Conservation (phyloP, 2,797 vertebrate genomes). For the Zonotrichia albicollis region DNA sequence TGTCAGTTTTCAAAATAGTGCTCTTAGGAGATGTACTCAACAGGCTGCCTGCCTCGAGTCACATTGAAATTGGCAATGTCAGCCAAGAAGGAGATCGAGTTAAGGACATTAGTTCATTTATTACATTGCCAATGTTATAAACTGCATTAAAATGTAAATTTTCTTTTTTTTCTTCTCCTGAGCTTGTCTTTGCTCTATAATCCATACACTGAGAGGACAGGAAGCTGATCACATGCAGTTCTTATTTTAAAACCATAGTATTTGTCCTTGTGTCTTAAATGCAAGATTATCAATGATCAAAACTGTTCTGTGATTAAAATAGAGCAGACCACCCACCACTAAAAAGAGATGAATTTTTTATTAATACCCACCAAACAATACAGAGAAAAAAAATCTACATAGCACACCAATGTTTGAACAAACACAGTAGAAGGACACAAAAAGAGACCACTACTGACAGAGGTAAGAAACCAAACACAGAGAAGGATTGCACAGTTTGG, state of each 20-base stretch:
- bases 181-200: neutral
- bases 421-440: neutral
- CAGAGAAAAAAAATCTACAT: neutral
- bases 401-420: neutral
- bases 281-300: neutral
- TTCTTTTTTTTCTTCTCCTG: neutral
- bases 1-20: neutral
- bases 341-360: neutral
- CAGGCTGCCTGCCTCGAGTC: fast-evolving
- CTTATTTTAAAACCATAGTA: neutral
- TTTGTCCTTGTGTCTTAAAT: neutral
- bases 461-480: neutral
- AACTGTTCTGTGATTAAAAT: neutral
- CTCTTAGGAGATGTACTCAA: neutral
- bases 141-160: neutral
- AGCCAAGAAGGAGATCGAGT: neutral
- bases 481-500: neutral
- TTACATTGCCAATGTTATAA: neutral
- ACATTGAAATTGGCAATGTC: fast-evolving
- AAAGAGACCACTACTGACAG: neutral
- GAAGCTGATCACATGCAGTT: neutral
- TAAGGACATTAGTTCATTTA: neutral
- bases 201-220: neutral
- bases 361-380: neutral
- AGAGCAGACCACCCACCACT: neutral